phyloP scores from a whole-genome alignment of 2,113 vertebrate species.

The Centropristis striata region DNA sequence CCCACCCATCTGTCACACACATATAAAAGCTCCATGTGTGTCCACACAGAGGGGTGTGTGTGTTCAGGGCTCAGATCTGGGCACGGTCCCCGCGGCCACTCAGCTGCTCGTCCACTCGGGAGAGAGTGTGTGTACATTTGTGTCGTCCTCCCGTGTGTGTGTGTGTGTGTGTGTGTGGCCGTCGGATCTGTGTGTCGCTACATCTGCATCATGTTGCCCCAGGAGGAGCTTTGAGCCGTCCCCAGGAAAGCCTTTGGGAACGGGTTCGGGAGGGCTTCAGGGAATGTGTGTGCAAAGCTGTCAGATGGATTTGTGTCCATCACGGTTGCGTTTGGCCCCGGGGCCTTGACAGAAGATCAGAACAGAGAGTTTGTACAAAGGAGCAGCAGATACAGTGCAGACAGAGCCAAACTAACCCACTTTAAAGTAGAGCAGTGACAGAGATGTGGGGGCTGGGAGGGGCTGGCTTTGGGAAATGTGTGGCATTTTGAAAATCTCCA shows the following conservation, averaged over 20 bases:
- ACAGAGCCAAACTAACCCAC: slow-evolving; percentile 70
- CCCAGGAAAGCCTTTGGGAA: slow-evolving; percentile 67
- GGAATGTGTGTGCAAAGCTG: slow-evolving; percentile 70
- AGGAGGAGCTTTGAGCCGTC: slow-evolving; percentile 66
- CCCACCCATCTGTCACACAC: slow-evolving; percentile 55
- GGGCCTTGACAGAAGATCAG: slow-evolving; percentile 70
- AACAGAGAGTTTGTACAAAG: slow-evolving; percentile 74
- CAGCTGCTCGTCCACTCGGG: slow-evolving; percentile 45
- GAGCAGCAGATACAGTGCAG: slow-evolving; percentile 65
- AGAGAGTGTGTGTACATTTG: not conserved
- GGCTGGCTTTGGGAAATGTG: not conserved
- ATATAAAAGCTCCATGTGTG: slow-evolving; percentile 31
- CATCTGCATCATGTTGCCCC: slow-evolving; percentile 62
- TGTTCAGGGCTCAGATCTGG: slow-evolving; percentile 31
- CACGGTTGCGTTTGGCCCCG: slow-evolving; percentile 62
- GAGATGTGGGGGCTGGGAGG: slow-evolving; percentile 2
- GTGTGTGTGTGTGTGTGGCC: slow-evolving; percentile 3
- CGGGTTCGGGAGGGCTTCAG: slow-evolving; percentile 45
- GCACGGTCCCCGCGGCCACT: slow-evolving; percentile 53
- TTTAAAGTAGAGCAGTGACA: slow-evolving; percentile 70
- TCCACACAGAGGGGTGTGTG: slow-evolving; percentile 8
- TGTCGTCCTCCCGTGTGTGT: slow-evolving; percentile 20
- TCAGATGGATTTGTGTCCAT: slow-evolving; percentile 80
- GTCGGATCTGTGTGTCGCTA: slow-evolving; percentile 43
- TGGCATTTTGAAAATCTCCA: slow-evolving; percentile 45